Percentiles rank a stretch among this genome's conserved stretches.
Conservation (phyloP, 1,140 invertebrate species). For the Holotrichia oblita region DNA sequence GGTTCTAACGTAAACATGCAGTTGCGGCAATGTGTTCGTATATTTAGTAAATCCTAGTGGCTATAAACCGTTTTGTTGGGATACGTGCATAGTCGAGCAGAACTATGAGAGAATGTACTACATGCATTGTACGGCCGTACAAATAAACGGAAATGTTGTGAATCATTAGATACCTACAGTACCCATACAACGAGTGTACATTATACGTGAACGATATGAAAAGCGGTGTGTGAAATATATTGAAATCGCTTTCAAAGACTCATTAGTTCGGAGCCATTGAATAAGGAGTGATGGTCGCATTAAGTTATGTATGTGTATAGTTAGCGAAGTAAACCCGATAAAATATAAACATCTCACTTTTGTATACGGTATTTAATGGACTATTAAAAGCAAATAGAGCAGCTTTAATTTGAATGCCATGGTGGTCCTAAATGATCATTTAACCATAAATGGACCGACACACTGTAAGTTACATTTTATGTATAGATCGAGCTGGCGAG, state of each 20-base stretch:
- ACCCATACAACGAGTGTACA: background rate
- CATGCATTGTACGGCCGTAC: background rate
- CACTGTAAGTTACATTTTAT: too few species aligned
- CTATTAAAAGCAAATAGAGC: background rate
- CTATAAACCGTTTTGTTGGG: slow-evolving; percentile 17
- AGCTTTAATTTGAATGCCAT: background rate
- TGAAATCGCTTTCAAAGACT: slow-evolving; percentile 1
- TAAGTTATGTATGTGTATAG: background rate
- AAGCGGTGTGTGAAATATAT: slow-evolving; percentile 20
- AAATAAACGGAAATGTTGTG: slow-evolving; percentile 32
- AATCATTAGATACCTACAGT: slow-evolving; percentile 13
- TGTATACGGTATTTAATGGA: background rate
- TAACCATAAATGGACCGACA: background rate
- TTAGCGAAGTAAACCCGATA: background rate
- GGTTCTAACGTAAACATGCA: too few species aligned
- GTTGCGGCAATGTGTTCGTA: background rate
- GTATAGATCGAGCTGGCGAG: too few species aligned
- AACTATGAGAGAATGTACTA: background rate
- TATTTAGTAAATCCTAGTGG: slow-evolving; percentile 10
- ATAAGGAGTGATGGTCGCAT: background rate
- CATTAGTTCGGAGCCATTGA: slow-evolving; percentile 26
- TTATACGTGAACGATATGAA: background rate
- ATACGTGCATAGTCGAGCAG: slow-evolving; percentile 11
- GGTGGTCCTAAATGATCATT: background rate
- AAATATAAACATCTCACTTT: slow-evolving; percentile 7